Percentiles rank a stretch among this genome's conserved stretches.
Conservation (phyloP, 2,888 invertebrate species). For the Apodemia duryi region DNA sequence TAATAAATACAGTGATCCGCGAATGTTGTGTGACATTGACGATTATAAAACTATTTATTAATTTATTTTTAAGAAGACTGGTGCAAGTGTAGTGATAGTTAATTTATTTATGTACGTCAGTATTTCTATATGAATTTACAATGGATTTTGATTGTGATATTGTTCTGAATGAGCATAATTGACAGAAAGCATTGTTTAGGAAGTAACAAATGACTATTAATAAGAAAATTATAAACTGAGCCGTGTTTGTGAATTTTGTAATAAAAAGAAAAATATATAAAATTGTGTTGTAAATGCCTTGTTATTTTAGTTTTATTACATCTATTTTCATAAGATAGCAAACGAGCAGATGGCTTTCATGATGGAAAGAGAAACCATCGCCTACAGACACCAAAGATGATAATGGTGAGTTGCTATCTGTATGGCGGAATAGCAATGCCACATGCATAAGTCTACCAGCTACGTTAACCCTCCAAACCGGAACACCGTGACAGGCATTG, state of each 20-base stretch:
- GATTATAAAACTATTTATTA: constrained; percentile 70
- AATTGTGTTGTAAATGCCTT: constrained; percentile 53
- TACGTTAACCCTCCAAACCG: neutral
- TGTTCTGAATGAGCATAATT: constrained; percentile 47
- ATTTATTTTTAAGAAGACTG: constrained; percentile 68
- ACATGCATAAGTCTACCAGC: neutral
- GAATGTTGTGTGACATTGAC: constrained; percentile 53
- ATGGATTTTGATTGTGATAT: constrained; percentile 50
- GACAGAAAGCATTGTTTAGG: constrained; percentile 46
- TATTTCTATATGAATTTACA: constrained; percentile 38
- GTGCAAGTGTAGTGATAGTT: constrained; percentile 68
- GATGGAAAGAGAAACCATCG: neutral
- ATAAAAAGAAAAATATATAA: constrained; percentile 56
- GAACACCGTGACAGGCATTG: neutral
- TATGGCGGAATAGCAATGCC: neutral
- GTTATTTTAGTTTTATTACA: constrained; percentile 28
- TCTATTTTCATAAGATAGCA: too few relatives aligned
- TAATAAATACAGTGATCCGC: constrained; percentile 42
- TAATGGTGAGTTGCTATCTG: neutral
- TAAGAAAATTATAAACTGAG: constrained; percentile 48
- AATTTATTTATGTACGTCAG: constrained; percentile 77
- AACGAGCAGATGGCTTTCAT: constrained; percentile 24
- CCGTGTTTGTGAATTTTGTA: constrained; percentile 63
- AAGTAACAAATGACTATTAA: constrained; percentile 47
- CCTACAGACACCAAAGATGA: neutral